Conservation (phyloP, 2,888 invertebrate species). For the Nineta flava region DNA sequence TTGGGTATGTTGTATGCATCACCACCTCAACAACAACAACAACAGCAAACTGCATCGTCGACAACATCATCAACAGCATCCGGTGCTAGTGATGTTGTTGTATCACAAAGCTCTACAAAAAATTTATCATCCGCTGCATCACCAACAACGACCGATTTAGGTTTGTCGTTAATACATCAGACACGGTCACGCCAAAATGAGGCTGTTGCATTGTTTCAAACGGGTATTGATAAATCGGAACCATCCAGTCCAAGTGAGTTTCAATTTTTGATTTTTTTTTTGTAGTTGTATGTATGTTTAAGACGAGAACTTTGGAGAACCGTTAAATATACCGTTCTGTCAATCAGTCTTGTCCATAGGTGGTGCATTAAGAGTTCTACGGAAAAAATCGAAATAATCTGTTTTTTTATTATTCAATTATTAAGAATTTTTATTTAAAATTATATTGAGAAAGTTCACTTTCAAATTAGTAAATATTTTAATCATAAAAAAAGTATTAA, state of each 20-base stretch:
- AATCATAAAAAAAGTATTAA: too few species aligned
- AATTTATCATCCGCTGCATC: neutral
- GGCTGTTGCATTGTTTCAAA: neutral
- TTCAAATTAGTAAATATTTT: too few species aligned
- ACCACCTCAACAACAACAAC: conserved; percentile 17
- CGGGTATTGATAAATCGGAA: conserved; percentile 18
- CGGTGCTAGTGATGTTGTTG: neutral
- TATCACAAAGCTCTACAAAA: neutral
- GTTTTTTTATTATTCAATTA: too few species aligned
- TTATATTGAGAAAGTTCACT: too few species aligned
- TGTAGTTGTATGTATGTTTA: too few species aligned
- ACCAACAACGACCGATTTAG: neutral
- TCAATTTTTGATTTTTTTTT: too few species aligned
- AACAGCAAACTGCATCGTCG: conserved; percentile 9
- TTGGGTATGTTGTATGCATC: conserved; percentile 73
- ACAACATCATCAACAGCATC: neutral
- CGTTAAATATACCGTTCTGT: too few species aligned
- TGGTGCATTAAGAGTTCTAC: too few species aligned
- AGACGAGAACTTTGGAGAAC: too few species aligned
- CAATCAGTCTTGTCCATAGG: too few species aligned
- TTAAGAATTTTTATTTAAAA: too few species aligned
- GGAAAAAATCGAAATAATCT: too few species aligned
- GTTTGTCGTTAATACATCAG: neutral
- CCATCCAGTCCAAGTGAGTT: conserved; percentile 25
- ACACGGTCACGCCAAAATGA: neutral